Evolutionary conservation across 2,888 invertebrate species (phyloP).

Genomic region (Eristalis pertinax): DNA sequence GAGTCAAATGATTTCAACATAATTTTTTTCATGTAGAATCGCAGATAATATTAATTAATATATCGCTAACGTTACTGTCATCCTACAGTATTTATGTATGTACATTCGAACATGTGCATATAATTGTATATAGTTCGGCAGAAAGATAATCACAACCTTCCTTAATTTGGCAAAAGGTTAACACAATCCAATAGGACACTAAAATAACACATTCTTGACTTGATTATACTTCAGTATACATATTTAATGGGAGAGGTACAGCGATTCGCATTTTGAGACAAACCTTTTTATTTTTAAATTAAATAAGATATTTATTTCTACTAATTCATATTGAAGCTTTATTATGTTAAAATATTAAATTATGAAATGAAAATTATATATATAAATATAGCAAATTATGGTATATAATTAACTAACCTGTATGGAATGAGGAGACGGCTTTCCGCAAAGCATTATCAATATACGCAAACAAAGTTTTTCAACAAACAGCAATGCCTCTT

Average conservation of each 20-base stretch:
- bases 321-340: too few species aligned
- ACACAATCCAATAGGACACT: not conserved
- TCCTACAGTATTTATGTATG: too few species aligned
- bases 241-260: not conserved
- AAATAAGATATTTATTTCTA: not conserved
- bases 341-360: not conserved
- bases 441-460: constrained; percentile 92
- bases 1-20: too few species aligned
- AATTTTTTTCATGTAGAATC: too few species aligned
- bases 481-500: constrained; percentile 95
- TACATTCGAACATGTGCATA: not conserved
- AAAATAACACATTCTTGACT: not conserved
- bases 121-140: too few species aligned
- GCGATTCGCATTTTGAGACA: not conserved
- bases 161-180: not conserved
- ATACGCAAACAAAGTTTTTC: constrained; percentile 94
- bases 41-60: constrained; percentile 18
- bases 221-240: not conserved
- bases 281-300: not conserved
- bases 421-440: constrained; percentile 91
- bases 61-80: too few species aligned
- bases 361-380: not conserved
- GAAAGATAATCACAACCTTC: too few species aligned
- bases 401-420: constrained; percentile 82
- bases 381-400: not conserved